Evolutionary conservation across 92 coral and sea anemone genomes (phyloP).

Genomic region (Parazoanthus darwini): DNA sequence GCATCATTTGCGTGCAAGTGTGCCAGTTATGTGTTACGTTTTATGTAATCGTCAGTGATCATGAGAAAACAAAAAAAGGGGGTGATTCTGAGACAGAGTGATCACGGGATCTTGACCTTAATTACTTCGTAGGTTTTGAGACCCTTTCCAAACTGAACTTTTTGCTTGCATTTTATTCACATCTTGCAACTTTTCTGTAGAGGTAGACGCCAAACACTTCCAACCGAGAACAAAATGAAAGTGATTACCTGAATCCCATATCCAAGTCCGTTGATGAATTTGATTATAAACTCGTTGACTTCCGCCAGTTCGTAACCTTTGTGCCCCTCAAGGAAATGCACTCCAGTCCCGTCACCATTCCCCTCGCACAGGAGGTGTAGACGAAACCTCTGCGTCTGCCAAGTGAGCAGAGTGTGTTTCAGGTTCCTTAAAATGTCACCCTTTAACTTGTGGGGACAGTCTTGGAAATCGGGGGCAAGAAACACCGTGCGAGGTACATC

Average conservation of each 20-base stretch:
- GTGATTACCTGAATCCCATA: slow-evolving; percentile 51
- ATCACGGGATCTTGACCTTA: too few species aligned
- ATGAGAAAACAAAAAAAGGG: too few species aligned
- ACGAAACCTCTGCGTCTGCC: slow-evolving; percentile 55
- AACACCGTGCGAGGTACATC: slow-evolving; percentile 65
- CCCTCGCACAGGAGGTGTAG: slow-evolving; percentile 66
- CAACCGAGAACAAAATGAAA: too few species aligned
- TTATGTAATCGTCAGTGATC: too few species aligned
- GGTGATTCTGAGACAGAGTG: too few species aligned
- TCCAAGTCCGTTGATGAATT: slow-evolving; percentile 54
- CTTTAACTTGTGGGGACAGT: slow-evolving; percentile 39
- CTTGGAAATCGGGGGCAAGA: slow-evolving; percentile 62
- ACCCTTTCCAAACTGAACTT: too few species aligned
- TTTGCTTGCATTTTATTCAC: not conserved
- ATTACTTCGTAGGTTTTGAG: too few species aligned
- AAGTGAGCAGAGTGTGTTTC: slow-evolving; percentile 44
- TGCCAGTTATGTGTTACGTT: too few species aligned
- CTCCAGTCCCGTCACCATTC: slow-evolving; percentile 76
- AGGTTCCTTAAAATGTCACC: slow-evolving; percentile 49
- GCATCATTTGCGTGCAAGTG: too few species aligned
- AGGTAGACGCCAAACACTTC: not conserved
- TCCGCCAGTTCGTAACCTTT: slow-evolving; percentile 55
- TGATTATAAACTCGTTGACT: slow-evolving; percentile 56
- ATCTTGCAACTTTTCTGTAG: not conserved
- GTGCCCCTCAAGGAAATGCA: slow-evolving; percentile 77